Base-by-base conservation (phyloP, 2,888 invertebrate genomes). In the Himalopsyche anomala region DNA sequence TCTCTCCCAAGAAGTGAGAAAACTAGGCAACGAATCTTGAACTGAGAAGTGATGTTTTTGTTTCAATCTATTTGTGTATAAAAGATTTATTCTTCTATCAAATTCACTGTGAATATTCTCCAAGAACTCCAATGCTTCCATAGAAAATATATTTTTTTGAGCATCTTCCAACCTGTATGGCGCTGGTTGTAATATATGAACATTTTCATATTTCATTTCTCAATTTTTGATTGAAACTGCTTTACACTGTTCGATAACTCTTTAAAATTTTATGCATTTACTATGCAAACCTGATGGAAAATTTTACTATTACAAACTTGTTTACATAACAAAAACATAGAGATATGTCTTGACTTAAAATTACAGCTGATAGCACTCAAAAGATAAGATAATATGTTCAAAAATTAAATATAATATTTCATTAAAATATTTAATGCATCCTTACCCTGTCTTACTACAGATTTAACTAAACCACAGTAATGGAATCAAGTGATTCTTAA, bases 81-180 rank as follows among this genome's bases (percentile, higher is more conserved):
- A 90, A 88, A 91, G 88, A 45, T 93, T 92, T 55, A 94, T 92
- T 90, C 92, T 90, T 82, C 90, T 88, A 89, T 94, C 92, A 90
- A 94, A 95, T 87, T 92, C 89, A 45, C 90, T 90, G 82, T 94
- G 92, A 28, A 95, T 91, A 86, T 94, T 92, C 6, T 90, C 90
- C 84, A 95, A 89, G 90, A 95, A 95, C 80, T 93, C 91, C 69
- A 94, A 90, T 56, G 95, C 94, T n/a, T 92, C 93, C 51, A 92
- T 91, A 84, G 93, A 93, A 89, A 95, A 94, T 86, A 95, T 91
- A 83, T 91, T 91, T 87, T 91, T 92, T 89, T 94, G 94, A 87
- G 93, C 93, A 84, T 92, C 91, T 90, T 93, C 93, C 87, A 94
- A 90, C 89, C 93, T 94, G 81, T 91, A 91, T 11, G 94, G 94